phyloP scores from a whole-genome alignment of 2,113 vertebrate species.

The Gymnorhina tibicen region DNA sequence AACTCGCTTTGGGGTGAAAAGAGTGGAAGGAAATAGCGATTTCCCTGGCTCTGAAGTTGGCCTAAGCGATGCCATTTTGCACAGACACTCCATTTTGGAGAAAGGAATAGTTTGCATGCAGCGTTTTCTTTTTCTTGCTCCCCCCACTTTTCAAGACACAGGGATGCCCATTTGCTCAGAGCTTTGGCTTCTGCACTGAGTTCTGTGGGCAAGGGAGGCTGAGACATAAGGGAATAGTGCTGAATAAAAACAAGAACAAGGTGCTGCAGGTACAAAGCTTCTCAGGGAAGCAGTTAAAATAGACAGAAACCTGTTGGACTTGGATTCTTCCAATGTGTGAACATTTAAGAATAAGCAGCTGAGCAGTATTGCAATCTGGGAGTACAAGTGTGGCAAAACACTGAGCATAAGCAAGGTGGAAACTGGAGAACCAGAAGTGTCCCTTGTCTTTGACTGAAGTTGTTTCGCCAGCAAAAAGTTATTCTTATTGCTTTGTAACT shows the following conservation, averaged over 20 bases:
- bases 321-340: not conserved
- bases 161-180: not conserved
- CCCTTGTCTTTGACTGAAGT: not conserved
- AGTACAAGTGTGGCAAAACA: not conserved
- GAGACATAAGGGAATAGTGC: not conserved
- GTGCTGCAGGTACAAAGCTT: not conserved
- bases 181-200: not conserved
- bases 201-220: not conserved
- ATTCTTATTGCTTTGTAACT: not conserved
- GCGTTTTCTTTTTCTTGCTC: not conserved
- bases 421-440: not conserved
- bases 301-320: not conserved
- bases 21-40: not conserved
- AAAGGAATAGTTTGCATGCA: not conserved
- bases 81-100: not conserved
- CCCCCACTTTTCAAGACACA: not conserved
- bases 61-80: not conserved
- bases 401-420: not conserved
- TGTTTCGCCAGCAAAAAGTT: not conserved
- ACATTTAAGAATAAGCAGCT: fast-evolving
- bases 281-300: not conserved
- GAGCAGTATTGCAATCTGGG: not conserved
- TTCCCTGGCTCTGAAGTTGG: not conserved
- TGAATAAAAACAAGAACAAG: not conserved
- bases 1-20: not conserved